phyloP scores from a whole-genome alignment of 53 echinoderm and acorn worm genomes.

The Luidia sarsii region DNA sequence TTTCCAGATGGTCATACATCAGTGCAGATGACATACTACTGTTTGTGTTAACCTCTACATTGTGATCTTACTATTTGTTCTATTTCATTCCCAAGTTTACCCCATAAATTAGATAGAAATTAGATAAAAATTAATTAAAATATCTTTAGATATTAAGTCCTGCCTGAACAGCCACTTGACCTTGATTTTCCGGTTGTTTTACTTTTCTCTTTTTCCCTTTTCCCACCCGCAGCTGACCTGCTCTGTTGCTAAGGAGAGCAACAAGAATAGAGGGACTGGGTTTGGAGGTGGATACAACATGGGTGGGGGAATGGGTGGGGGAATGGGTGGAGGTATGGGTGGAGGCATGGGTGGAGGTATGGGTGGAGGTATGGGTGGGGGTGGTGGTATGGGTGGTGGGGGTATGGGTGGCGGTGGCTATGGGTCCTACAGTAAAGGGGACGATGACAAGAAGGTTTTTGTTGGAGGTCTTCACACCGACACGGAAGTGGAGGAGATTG shows the following conservation, averaged over 20 bases:
- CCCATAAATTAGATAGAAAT: too few relatives aligned
- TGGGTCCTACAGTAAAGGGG: not conserved
- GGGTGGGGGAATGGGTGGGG: conserved; percentile 5
- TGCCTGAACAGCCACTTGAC: too few relatives aligned
- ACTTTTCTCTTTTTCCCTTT: not conserved
- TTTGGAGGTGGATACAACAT: not conserved
- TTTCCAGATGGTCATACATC: too few relatives aligned
- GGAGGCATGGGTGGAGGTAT: conserved; percentile 22
- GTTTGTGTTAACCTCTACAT: too few relatives aligned
- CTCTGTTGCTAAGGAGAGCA: conserved; percentile 35
- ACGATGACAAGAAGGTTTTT: conserved; percentile 41
- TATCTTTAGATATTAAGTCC: not conserved
- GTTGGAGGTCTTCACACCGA: conserved; percentile 28
- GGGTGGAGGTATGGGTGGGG: conserved; percentile 25
- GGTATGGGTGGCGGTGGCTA: not conserved
- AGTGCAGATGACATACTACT: too few relatives aligned
- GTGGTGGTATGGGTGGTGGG: conserved; percentile 22
- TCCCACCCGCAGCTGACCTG: conserved; percentile 18
- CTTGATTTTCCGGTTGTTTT: not conserved
- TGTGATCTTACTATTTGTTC: too few relatives aligned
- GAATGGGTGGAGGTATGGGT: conserved; percentile 24
- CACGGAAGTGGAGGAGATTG: conserved; percentile 34
- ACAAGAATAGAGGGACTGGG: conserved; percentile 23
- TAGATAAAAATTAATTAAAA: not conserved
- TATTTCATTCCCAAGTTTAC: too few relatives aligned